phyloP scores from a whole-genome alignment of 2,113 vertebrate species.

The Prolemur simus region DNA sequence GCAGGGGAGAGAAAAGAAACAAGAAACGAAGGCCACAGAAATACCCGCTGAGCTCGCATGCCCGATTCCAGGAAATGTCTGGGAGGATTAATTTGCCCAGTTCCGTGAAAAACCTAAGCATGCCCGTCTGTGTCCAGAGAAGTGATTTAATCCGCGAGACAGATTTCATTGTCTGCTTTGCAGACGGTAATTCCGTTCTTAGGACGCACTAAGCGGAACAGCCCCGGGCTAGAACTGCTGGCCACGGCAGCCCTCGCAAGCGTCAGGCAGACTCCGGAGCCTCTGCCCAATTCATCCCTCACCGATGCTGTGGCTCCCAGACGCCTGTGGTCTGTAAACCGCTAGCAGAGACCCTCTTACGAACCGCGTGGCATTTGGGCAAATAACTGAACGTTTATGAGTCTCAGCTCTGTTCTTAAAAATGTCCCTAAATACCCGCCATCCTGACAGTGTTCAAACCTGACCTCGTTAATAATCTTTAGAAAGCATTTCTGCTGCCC shows the following conservation, averaged over 20 bases:
- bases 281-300: background rate
- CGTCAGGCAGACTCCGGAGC: background rate
- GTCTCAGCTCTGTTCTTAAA: background rate
- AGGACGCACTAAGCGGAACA: background rate
- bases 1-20: background rate
- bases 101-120: background rate
- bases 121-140: no score
- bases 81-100: background rate
- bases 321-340: background rate
- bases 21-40: background rate
- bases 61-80: background rate
- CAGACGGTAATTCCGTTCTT: background rate
- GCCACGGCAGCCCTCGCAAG: background rate
- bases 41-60: fast-evolving
- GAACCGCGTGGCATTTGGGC: background rate
- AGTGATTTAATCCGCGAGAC: background rate
- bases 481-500: background rate
- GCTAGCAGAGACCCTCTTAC: background rate
- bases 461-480: no score
- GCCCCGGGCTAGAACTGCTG: background rate
- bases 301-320: background rate
- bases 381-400: background rate
- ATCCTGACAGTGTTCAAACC: background rate
- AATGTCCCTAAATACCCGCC: background rate
- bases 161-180: no score